These are phyloP conservation scores for Archips crataeganus DNA, from an alignment of 2,888 invertebrate genomes.

Conservation along the genomic window DNA sequence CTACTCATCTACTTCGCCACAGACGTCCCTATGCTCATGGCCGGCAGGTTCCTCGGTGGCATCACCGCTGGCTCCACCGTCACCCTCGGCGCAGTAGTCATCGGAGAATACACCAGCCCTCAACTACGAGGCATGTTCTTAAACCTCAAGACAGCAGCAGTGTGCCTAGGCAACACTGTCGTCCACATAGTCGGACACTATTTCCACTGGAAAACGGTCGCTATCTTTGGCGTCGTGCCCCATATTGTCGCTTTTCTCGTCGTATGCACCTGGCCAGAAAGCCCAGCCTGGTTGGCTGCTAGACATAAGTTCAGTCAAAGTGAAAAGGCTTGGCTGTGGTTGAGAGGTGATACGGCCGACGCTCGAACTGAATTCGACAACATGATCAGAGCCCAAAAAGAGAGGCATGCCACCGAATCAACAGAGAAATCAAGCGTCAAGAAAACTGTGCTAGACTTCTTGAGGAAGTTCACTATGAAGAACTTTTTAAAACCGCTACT, in stretches of 20 bases:
- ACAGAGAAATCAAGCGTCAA: conserved; percentile 20
- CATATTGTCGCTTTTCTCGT: conserved; percentile 27
- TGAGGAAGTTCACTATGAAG: conserved; percentile 49
- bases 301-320: conserved; percentile 74
- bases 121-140: conserved; percentile 51
- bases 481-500: conserved; percentile 56
- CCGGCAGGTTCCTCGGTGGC: conserved; percentile 51
- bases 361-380: conserved; percentile 49
- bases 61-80: conserved; percentile 47
- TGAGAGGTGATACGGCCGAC: conserved; percentile 67
- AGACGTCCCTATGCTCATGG: conserved; percentile 48
- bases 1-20: conserved; percentile 50
- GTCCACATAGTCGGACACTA: conserved; percentile 50
- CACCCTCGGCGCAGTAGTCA: conserved; percentile 49
- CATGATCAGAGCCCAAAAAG: conserved; percentile 50
- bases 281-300: conserved; percentile 83
- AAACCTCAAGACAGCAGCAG: conserved; percentile 48
- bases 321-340: conserved; percentile 76
- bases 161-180: conserved; percentile 46
- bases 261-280: conserved; percentile 79
- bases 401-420: conserved; percentile 27
- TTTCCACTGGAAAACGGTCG: conserved; percentile 52
- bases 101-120: conserved; percentile 53
- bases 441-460: conserved; percentile 39
- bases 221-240: conserved; percentile 45